Evolutionary conservation across 2,888 invertebrate species (phyloP), one percentile per base, ranked within the genome.

Genomic region (Anoncus sp.): DNA sequence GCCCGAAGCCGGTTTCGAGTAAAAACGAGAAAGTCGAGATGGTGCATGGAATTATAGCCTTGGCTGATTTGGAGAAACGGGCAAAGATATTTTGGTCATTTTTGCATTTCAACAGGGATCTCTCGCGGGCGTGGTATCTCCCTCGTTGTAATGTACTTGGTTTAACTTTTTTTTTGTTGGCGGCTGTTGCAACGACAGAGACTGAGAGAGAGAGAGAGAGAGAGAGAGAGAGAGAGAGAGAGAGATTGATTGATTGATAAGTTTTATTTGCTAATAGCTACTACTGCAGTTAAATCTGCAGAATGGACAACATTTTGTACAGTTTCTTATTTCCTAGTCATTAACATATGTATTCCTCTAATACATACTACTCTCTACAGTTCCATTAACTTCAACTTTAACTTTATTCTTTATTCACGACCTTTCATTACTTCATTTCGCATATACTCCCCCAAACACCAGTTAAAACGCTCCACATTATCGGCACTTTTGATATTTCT

Each of bases 101-200:
- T 70, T 70, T n/a, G 49, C 45, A 70, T 65, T 72, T 72, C 63
- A 57, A 65, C 47, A 24, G 49, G 57, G 57, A 45, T 55, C 55
- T 45, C 62, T 20, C 43, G 47, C 22, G 65, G 31, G 12, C 40
- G 7, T 18, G 5, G 7, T 14, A 47, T 22, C 40, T 27, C 31
- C 16, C 40, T 35, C 49, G 16, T 24, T 53, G 16, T 71, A 27
- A 22, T 72, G 62, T 55, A n/a, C 63, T 57, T 57, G 47, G 40
- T 47, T 65, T 2, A 38, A 31, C 47, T 18, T 62, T 62, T 75
- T 53, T 60, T 40, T 22, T 55, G n/a, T 7, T 57, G 12, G 18
- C 12, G 51, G 22, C 14, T 14, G 53, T 20, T 40, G 18, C 72
- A 24, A n/a, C 55, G 62, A 14, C 51, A 35, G 35, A 55, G 51